Evolutionary conservation across 37 sponge, comb jelly and placozoan genomes (phyloP), one percentile per base, ranked within the genome.

Genomic region (Dysidea cf. avara): DNA sequence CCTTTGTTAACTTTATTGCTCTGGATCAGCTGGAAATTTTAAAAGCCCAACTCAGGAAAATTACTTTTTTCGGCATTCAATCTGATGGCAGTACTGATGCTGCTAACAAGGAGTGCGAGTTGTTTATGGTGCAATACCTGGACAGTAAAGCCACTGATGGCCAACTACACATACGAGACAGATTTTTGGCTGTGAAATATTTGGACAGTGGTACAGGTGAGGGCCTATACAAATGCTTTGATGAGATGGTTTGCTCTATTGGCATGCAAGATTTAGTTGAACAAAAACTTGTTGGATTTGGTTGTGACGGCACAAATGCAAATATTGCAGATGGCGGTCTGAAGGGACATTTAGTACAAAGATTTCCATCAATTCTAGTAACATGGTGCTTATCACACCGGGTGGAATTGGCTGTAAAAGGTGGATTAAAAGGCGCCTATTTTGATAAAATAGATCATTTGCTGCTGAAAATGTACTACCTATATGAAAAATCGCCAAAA

Each of bases 331-430:
- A 33, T 34, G 35, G 40, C 21, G 83, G 83, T 49, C 43, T 82
- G 39, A 64, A 34, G 25, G 83, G 76, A 16, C 40, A 39, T 48
- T 47, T 76, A 32, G 58, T 65, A 53, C 39, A 83, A 56, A 21
- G 33, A 32, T 20, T 77, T 18, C 68, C 74, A 18, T 82, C 76
- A 66, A 34, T 82, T 21, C 43, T 82, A 13, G 35, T 48, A 25
- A 56, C 75, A 25, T 82, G 83, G 83, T 82, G 83, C 58, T 65
- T 82, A 20, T 67, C 76, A 54, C 83, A 82, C 36, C 20, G 76
- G 67, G 59, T 81, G 28, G 65, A 55, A 54, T 65, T 81, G 1
- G 39, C 81, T 38, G 22, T 64, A 40, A 81, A 71, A 33, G 81
- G 72, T 81, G 72, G 73, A 32, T 38, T 81, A 61, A 79, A 69